phyloP scores from a whole-genome alignment of 2,797 vertebrate genomes.

The Botia kubotai region DNA sequence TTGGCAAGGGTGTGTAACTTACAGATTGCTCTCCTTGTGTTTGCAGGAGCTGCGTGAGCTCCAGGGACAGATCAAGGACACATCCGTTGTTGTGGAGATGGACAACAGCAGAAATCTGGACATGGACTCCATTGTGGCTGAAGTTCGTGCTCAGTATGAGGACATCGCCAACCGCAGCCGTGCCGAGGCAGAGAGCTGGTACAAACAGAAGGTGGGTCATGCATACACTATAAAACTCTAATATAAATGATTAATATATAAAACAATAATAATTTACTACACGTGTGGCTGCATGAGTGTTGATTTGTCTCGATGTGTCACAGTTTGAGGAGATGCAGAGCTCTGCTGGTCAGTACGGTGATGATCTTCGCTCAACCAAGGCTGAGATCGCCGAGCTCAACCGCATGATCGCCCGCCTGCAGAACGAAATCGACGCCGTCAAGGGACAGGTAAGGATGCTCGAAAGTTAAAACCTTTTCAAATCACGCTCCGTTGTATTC shows the following conservation, averaged over 20 bases:
- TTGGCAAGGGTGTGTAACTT: background rate
- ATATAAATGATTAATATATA: no score
- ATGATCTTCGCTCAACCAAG: constrained; percentile 80
- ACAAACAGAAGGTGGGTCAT: constrained; percentile 85
- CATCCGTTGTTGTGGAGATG: constrained; percentile 85
- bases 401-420: constrained; percentile 80
- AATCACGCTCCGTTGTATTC: background rate
- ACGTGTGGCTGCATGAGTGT: background rate
- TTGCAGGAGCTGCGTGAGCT: constrained; percentile 82
- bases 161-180: constrained; percentile 88
- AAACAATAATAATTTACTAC: background rate
- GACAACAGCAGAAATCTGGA: constrained; percentile 86
- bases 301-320: constrained; percentile 11
- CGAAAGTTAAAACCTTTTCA: background rate
- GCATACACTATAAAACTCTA: background rate
- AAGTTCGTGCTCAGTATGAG: constrained; percentile 89
- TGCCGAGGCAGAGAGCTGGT: constrained; percentile 86
- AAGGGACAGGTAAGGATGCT: constrained; percentile 78
- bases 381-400: constrained; percentile 81
- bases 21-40: constrained; percentile 13
- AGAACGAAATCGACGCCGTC: constrained; percentile 78
- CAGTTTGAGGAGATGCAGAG: constrained; percentile 83
- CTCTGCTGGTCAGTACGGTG: constrained; percentile 77
- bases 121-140: constrained; percentile 89
- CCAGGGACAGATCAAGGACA: constrained; percentile 85